phyloP scores from a whole-genome alignment of 2,888 invertebrate genomes.

The Oegoconia quadripuncta region DNA sequence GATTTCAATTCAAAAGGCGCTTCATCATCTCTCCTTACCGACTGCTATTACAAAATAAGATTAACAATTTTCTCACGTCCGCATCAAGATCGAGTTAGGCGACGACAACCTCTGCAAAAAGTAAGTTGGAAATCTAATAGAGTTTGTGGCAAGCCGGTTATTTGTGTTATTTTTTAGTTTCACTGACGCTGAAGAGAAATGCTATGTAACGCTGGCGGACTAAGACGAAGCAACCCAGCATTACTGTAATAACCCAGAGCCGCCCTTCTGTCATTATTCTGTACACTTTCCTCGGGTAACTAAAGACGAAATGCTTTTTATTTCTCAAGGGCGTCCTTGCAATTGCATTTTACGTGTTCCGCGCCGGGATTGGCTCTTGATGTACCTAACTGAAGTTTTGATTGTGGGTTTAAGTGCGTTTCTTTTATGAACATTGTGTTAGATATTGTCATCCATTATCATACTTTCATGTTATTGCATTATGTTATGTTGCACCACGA shows the following conservation, averaged over 20 bases:
- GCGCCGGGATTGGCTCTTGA: conserved; percentile 17
- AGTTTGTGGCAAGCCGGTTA: conserved; percentile 72
- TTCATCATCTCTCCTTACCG: conserved; percentile 45
- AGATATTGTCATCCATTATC: conserved; percentile 11
- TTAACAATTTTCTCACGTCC: conserved; percentile 72
- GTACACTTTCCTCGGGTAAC: conserved; percentile 64
- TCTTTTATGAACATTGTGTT: conserved; percentile 20
- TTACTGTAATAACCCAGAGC: conserved; percentile 71
- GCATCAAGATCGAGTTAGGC: conserved; percentile 69
- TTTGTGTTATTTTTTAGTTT: conserved; percentile 72
- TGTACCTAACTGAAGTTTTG: conserved; percentile 31
- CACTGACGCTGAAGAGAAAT: conserved; percentile 59
- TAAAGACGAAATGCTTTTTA: conserved; percentile 53
- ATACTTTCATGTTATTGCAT: conserved; percentile 18
- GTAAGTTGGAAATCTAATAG: conserved; percentile 74
- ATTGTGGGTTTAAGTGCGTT: conserved; percentile 21
- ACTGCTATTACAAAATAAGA: conserved; percentile 60
- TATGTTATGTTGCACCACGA: conserved; percentile 28
- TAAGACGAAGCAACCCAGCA: conserved; percentile 67
- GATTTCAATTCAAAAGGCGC: conserved; percentile 44
- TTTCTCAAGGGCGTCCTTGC: conserved; percentile 46
- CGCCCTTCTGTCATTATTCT: conserved; percentile 73
- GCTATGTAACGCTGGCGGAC: conserved; percentile 70
- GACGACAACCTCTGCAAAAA: conserved; percentile 72
- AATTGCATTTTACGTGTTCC: conserved; percentile 40